Percentiles rank a stretch among this genome's conserved stretches.
Evolutionary conservation across 2,113 vertebrate species (phyloP).

Genomic region (Gorsachius goisagi): DNA sequence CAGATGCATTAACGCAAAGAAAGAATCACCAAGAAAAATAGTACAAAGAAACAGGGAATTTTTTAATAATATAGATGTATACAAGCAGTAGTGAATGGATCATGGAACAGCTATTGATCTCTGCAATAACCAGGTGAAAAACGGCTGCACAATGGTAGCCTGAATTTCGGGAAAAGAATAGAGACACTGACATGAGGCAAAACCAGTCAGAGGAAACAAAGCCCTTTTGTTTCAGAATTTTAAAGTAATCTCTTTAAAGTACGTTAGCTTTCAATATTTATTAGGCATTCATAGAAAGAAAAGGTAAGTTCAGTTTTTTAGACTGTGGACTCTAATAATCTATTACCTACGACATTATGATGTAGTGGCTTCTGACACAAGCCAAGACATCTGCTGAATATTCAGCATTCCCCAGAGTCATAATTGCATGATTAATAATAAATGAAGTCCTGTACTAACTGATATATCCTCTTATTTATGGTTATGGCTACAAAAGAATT

Average conservation of each 20-base stretch:
- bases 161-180: not conserved
- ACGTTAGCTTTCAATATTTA: not conserved
- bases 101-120: not conserved
- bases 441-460: not conserved
- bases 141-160: not conserved
- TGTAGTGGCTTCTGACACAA: not conserved
- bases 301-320: not conserved
- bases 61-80: not conserved
- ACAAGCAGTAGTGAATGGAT: not conserved
- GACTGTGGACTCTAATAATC: not conserved
- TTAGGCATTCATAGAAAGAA: not conserved
- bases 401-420: not conserved
- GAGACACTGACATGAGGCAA: not conserved
- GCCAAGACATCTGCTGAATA: not conserved
- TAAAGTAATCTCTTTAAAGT: not conserved
- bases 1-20: not conserved
- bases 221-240: not conserved
- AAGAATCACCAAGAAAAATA: not conserved
- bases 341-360: not conserved
- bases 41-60: not conserved
- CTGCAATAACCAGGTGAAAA: not conserved
- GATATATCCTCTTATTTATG: not conserved
- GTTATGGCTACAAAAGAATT: not conserved
- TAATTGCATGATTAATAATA: not conserved
- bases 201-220: not conserved